Conservation (phyloP, 2,797 vertebrate genomes). For the Rhodeus uyekii region DNA sequence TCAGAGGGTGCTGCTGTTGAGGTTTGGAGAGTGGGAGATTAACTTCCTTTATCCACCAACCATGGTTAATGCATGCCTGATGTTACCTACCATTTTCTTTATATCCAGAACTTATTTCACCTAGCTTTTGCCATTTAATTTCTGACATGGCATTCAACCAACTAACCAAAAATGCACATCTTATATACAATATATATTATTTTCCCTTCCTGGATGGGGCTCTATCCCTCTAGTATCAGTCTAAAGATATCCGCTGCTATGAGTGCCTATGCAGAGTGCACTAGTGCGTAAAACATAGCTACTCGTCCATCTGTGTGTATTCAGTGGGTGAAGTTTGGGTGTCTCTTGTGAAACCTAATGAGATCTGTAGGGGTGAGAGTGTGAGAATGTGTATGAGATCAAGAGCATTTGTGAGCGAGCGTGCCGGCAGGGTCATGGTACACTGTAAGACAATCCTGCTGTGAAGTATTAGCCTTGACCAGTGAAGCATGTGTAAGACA, state of each 20-base stretch:
- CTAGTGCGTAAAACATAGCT: background rate
- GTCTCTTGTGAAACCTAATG: slow-evolving; percentile 36
- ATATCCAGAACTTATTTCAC: background rate
- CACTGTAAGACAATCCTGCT: slow-evolving; percentile 48
- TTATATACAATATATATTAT: background rate
- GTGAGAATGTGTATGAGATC: slow-evolving; percentile 39
- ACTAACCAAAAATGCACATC: background rate
- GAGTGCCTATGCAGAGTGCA: background rate
- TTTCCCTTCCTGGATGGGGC: background rate
- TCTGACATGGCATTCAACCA: background rate
- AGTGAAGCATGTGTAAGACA: slow-evolving; percentile 45
- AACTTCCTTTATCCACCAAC: background rate
- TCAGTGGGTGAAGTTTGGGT: slow-evolving; percentile 30
- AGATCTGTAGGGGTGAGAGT: slow-evolving; percentile 40
- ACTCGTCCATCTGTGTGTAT: background rate
- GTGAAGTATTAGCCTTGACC: slow-evolving; percentile 48
- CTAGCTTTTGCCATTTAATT: background rate
- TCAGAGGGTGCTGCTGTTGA: slow-evolving; percentile 8
- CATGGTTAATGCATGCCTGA: background rate
- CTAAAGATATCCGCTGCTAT: background rate
- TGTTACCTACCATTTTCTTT: background rate
- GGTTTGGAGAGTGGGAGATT: background rate
- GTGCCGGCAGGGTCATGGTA: slow-evolving; percentile 30
- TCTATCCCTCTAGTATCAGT: background rate
- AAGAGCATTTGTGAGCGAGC: slow-evolving; percentile 23